Conservation (phyloP, 2,113 vertebrate species). For the Phalacrocorax aristotelis region DNA sequence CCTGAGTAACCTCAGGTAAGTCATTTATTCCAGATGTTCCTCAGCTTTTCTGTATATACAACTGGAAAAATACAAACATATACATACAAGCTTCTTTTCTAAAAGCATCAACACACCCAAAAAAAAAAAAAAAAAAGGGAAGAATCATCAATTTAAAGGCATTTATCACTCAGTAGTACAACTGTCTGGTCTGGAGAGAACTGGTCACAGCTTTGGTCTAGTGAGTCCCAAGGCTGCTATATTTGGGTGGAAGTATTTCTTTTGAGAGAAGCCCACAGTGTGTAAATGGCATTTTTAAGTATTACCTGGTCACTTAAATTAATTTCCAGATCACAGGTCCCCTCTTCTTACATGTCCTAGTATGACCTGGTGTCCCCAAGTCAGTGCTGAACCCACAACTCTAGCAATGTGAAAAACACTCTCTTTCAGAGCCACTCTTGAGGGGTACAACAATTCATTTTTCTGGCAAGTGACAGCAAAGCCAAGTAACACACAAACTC, state of each 20-base stretch:
- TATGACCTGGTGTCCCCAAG: rapidly evolving
- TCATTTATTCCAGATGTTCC: background rate
- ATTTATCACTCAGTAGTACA: background rate
- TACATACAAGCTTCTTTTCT: background rate
- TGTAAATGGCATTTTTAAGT: background rate
- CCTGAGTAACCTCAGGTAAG: background rate
- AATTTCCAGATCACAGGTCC: background rate
- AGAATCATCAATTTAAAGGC: background rate
- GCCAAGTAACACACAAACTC: background rate
- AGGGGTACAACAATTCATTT: background rate
- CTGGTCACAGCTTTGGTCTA: background rate
- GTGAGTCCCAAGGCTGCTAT: background rate
- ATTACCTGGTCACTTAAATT: background rate
- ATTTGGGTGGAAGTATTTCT: background rate
- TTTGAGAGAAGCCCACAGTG: rapidly evolving
- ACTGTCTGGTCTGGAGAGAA: background rate
- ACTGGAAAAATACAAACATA: background rate
- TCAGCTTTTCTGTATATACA: background rate
- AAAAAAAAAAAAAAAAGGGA: too few relatives aligned
- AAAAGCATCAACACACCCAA: background rate
- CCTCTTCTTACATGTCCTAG: background rate
- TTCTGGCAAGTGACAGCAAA: background rate
- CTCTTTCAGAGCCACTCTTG: background rate
- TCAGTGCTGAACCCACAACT: background rate
- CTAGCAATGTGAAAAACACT: background rate